Conservation (phyloP, 2,888 invertebrate species). For the Eupithecia subumbrata region DNA sequence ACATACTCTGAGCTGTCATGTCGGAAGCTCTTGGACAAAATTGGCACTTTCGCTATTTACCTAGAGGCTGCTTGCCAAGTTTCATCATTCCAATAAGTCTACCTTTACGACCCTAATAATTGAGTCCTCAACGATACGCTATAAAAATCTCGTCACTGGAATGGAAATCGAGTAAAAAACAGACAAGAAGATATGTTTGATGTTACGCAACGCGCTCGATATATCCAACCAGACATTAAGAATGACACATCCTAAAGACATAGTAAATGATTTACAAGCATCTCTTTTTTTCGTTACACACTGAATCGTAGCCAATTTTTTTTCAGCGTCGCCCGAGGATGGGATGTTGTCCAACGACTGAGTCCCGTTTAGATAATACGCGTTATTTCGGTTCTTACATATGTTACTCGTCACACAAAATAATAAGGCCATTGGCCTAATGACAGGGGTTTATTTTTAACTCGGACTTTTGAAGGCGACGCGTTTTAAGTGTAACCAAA, state of each 20-base stretch:
- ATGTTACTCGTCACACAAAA: conserved; percentile 80
- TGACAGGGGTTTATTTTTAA: conserved; percentile 77
- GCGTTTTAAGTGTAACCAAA: conserved; percentile 60
- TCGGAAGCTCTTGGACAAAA: conserved; percentile 42
- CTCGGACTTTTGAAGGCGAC: conserved; percentile 70
- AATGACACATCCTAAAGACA: conserved; percentile 63
- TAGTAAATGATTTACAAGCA: conserved; percentile 67
- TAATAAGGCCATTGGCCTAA: conserved; percentile 84
- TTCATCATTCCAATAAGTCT: conserved; percentile 38
- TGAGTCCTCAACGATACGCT: conserved; percentile 41
- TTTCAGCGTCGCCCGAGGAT: conserved; percentile 59
- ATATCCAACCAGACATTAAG: conserved; percentile 56
- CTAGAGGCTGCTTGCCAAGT: conserved; percentile 42
- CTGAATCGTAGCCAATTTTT: conserved; percentile 75
- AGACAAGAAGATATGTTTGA: conserved; percentile 48
- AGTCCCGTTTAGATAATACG: conserved; percentile 79
- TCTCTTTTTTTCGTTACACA: conserved; percentile 56
- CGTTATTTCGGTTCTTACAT: conserved; percentile 79
- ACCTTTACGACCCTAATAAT: conserved; percentile 38
- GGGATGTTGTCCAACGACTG: conserved; percentile 64
- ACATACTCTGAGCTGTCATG: conserved; percentile 24
- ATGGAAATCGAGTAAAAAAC: conserved; percentile 52
- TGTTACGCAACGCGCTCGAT: conserved; percentile 58
- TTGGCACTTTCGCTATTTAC: conserved; percentile 45
- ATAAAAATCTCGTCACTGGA: conserved; percentile 54